Base-by-base conservation (phyloP, 92 coral and sea anemone species). In the Meandrina meandrites region DNA sequence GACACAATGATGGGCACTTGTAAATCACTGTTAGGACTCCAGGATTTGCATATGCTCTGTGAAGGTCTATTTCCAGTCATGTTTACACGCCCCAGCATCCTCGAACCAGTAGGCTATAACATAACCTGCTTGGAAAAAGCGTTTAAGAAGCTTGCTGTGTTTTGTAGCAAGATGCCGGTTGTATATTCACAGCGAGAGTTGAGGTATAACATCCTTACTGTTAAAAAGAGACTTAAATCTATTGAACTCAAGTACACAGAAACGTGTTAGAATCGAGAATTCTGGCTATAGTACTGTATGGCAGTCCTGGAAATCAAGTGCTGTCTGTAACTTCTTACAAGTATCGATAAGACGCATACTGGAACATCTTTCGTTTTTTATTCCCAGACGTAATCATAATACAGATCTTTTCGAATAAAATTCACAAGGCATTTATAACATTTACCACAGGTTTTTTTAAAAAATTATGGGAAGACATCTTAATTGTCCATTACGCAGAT, bases 21-120 rank as follows among this genome's bases (percentile, higher is more conserved):
- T 64, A 86, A 85, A 28, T 9, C 92, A 21, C 35, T 42, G 27
- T 79, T 91, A 7, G 40, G 64, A 4, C 22, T 47, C 66, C 92
- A 89, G 69, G 93, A 90, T 62, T 17, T 92, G 27, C 92, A 92
- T n/a, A 84, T 88, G 18, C 40, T 93, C 35, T 94, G 95, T 85
- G 54, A 76, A 47, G 67, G 36, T 28, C 14, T 83, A 8, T 57
- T 91, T 32, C 84, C 87, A 5, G 21, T 14, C 15, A 56, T 91
- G n/a, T 88, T 91, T 51, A 28, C 27, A 50, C 19, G 28, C 16
- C 73, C 57, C 22, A 85, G 62, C 50, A n/a, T 37, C 24, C 62
- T 42, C 4, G 82, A 60, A 14, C 80, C 76, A 48, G 42, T 22
- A 2, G 85, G 42, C 24, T 40, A 66, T 64, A 76, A 85, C 48